Evolutionary conservation across 2,888 invertebrate genomes (phyloP), one percentile per base, ranked within the genome.

Genomic region (Autographa gamma): DNA sequence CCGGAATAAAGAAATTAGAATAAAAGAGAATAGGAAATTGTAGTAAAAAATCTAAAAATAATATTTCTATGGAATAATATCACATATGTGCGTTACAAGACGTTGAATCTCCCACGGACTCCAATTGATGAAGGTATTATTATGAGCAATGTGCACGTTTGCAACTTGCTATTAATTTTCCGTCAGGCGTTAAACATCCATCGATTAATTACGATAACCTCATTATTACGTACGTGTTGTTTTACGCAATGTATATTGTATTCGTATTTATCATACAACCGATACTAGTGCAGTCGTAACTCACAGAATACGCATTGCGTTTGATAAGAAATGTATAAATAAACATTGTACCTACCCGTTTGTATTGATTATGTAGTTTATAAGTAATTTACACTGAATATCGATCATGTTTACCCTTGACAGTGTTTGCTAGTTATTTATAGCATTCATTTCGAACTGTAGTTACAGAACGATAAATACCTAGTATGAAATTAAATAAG

Each of bases 331-430:
- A 25, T 52, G 63, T 56, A 63, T 62, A 54, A 74, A 71, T 67
- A 62, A 62, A 66, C 18, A 60, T 32, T 25, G n/a, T 59, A 63
- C 4, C 16, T 43, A 60, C n/a, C n/a, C 48, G n/a, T 61, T 19
- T 18, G 18, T 48, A 43, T 19, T 61, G 13, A 31, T 60, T 41
- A 52, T 43, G n/a, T 41, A 58, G 58, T 74, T 63, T 60, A 67
- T 62, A 60, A 60, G 54, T 74, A 63, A 81, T 77, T 71, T 71
- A 64, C 56, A 18, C 25, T 62, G 8, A 6, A 0, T 66, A 82
- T 82, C 69, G 80, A 82, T 76, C 66, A 60, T 41, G 48, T 73
- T 71, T 73, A 66, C 71, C 76, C 73, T 81, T 75, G 69, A 68
- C 58, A 63, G 68, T 62, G 58, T 65, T 73, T 54, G 32, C 52